Evolutionary conservation across 2,888 invertebrate genomes (phyloP).

Genomic region (Drosophila kambysellisi): DNA sequence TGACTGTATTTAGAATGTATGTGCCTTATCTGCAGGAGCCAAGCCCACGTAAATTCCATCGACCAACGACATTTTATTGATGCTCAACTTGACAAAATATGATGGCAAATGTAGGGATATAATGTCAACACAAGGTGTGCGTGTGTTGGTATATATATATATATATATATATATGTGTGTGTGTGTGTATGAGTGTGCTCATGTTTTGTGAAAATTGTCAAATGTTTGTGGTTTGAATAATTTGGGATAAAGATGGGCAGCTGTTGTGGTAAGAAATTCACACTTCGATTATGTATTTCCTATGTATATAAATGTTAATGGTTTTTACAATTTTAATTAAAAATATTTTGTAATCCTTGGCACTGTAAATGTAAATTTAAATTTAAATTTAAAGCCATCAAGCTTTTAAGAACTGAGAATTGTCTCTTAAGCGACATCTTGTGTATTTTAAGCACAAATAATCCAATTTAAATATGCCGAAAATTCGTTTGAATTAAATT

Average conservation of each 20-base stretch:
- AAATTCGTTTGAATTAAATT: neutral
- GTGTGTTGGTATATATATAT: neutral
- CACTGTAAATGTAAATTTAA: neutral
- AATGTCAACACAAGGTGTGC: conserved; percentile 18
- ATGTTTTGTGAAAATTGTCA: conserved; percentile 35
- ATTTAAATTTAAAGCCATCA: too few relatives aligned
- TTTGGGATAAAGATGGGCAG: conserved; percentile 21
- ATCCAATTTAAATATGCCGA: neutral
- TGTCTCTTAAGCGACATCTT: neutral
- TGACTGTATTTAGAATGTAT: conserved; percentile 16
- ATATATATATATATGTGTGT: neutral
- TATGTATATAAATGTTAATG: neutral
- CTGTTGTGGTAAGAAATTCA: neutral
- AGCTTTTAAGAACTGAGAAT: neutral
- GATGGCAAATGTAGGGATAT: conserved; percentile 43
- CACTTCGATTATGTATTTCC: neutral
- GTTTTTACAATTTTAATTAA: neutral
- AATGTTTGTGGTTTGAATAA: conserved; percentile 35
- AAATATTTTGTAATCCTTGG: neutral
- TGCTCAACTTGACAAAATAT: conserved; percentile 56
- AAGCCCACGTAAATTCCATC: conserved; percentile 58
- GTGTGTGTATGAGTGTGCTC: conserved; percentile 1
- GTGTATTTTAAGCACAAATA: neutral
- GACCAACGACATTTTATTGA: conserved; percentile 56
- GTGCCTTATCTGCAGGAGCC: conserved; percentile 62